Evolutionary conservation across 1,140 invertebrate genomes (phyloP).

Genomic region (Drosophila arizonae): DNA sequence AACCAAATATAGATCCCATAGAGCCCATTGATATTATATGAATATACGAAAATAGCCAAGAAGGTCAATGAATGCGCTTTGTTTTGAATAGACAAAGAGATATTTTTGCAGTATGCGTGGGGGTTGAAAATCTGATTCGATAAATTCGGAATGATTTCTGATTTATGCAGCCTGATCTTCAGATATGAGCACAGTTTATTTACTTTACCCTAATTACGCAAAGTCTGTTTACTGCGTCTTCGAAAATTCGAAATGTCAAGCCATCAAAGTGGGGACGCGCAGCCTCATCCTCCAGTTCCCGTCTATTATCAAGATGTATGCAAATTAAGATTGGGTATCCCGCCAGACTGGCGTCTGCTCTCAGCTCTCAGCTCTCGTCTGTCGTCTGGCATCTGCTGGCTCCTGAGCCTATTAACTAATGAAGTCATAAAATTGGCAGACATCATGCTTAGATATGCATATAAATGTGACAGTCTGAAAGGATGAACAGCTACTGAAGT

Average conservation of each 20-base stretch:
- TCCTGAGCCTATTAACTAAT: constrained; percentile 57
- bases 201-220: constrained; percentile 25
- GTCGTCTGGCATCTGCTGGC: constrained; percentile 2
- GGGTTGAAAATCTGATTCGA: background rate
- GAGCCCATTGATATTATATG: background rate
- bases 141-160: constrained; percentile 16
- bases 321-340: constrained; percentile 11
- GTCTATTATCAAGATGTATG: constrained; percentile 9
- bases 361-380: background rate
- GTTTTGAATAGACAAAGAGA: background rate
- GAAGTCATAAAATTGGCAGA: constrained; percentile 65
- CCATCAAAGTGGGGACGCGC: constrained; percentile 3
- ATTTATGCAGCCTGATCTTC: background rate
- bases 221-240: constrained; percentile 14
- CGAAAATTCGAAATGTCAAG: constrained; percentile 11
- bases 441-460: constrained; percentile 44
- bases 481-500: constrained; percentile 36
- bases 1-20: constrained; percentile 2
- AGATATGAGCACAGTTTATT: constrained; percentile 19
- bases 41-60: constrained; percentile 1
- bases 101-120: background rate
- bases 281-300: background rate
- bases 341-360: constrained; percentile 50
- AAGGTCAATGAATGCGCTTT: constrained; percentile 14
- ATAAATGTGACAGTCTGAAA: constrained; percentile 32